These are phyloP conservation scores for Sinocyclocheilus maitianheensis DNA, from an alignment of 2,113 vertebrate genomes.

Conservation along the genomic window DNA sequence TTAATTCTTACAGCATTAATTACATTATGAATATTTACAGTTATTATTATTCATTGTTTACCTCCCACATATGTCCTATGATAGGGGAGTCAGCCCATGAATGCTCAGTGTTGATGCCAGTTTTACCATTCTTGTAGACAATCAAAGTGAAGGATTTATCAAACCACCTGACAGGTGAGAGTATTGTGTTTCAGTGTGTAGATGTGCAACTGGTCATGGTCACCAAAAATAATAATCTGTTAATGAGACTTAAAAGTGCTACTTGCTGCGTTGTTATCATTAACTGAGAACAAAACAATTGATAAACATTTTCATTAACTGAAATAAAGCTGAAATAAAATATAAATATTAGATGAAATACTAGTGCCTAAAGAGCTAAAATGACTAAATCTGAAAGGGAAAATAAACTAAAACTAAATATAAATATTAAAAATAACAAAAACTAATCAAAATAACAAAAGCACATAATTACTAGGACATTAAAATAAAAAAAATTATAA, in stretches of 20 bases:
- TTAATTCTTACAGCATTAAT: neutral
- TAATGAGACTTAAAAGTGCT: neutral
- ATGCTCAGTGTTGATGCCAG: conserved; percentile 86
- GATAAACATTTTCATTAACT: neutral
- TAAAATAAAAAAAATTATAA: neutral
- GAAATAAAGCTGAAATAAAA: neutral
- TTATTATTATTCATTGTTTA: conserved; percentile 55
- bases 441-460: neutral
- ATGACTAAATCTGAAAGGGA: neutral
- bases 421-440: neutral
- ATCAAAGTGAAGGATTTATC: conserved; percentile 91
- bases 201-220: neutral
- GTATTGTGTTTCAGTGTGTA: neutral
- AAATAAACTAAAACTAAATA: neutral
- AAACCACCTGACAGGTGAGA: conserved; percentile 81
- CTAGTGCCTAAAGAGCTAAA: neutral
- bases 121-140: conserved; percentile 85
- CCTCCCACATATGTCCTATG: conserved; percentile 92
- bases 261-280: neutral
- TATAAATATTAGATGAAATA: neutral
- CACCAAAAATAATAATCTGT: neutral
- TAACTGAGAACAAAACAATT: neutral
- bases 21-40: neutral
- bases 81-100: conserved; percentile 90
- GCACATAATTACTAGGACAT: neutral